phyloP scores from a whole-genome alignment of 2,888 invertebrate species.

The Meganola albula region DNA sequence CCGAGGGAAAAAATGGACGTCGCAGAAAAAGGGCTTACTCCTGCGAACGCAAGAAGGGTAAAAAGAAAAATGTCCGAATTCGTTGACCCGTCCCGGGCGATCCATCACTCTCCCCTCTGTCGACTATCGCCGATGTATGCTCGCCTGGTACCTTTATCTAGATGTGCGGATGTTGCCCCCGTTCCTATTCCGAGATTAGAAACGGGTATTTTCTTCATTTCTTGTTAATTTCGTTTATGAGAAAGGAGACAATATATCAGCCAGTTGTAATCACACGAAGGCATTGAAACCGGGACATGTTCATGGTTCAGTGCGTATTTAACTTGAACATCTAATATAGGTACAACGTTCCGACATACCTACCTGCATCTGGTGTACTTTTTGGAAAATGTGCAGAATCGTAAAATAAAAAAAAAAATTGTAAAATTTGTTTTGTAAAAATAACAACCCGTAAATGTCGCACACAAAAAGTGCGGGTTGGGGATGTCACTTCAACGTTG shows the following conservation, averaged over 20 bases:
- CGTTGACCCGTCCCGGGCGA: slow-evolving; percentile 78
- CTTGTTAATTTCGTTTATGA: slow-evolving; percentile 37
- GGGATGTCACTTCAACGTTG: too few relatives aligned
- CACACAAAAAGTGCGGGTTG: too few relatives aligned
- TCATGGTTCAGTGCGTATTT: too few relatives aligned
- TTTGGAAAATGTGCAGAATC: too few relatives aligned
- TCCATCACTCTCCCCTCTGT: slow-evolving; percentile 74
- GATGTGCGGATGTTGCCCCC: slow-evolving; percentile 63
- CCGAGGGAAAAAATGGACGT: slow-evolving; percentile 67
- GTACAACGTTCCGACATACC: too few relatives aligned
- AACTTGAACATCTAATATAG: too few relatives aligned
- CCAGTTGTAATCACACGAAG: slow-evolving; percentile 12
- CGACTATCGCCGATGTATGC: slow-evolving; percentile 65
- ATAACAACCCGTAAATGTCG: too few relatives aligned
- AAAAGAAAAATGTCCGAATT: slow-evolving; percentile 79
- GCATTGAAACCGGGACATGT: too few relatives aligned
- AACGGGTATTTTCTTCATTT: slow-evolving; percentile 47
- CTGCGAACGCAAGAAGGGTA: slow-evolving; percentile 77
- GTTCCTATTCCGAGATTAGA: slow-evolving; percentile 64
- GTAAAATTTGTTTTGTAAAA: slow-evolving; percentile 7
- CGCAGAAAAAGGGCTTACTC: slow-evolving; percentile 76
- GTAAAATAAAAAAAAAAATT: slow-evolving; percentile 3
- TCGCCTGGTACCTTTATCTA: slow-evolving; percentile 50
- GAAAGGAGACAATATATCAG: slow-evolving; percentile 27
- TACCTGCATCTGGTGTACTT: too few relatives aligned